Evolutionary conservation across 2,113 vertebrate species (phyloP).

Genomic region (Rhabdornis inornatus): DNA sequence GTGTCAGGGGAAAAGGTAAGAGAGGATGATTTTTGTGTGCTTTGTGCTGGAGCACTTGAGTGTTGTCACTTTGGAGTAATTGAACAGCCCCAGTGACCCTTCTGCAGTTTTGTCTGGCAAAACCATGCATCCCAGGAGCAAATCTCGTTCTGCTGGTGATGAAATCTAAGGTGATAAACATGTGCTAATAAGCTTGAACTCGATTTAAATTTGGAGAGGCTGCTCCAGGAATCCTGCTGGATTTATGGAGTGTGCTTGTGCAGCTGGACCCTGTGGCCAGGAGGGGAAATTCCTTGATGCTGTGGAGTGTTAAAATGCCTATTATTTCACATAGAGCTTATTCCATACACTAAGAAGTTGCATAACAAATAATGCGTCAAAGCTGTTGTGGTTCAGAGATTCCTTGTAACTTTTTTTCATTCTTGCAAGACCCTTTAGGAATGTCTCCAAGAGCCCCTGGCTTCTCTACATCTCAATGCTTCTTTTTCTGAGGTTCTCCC

Average conservation of each 20-base stretch:
- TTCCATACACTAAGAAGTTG: background rate
- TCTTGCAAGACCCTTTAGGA: background rate
- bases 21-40: background rate
- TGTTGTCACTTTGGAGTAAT: background rate
- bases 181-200: slow-evolving; percentile 15
- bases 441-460: background rate
- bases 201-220: background rate
- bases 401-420: background rate
- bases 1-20: background rate
- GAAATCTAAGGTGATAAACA: slow-evolving; percentile 41
- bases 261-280: background rate
- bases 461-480: background rate
- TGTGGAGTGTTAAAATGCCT: background rate
- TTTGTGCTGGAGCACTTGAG: background rate
- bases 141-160: background rate
- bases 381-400: background rate
- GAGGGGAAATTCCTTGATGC: background rate
- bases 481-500: background rate
- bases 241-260: background rate
- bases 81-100: background rate
- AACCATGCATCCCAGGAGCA: background rate
- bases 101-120: background rate
- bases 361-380: background rate
- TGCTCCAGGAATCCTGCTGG: background rate
- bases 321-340: background rate